A percentile compares a stretch with the other conserved stretches of the same genome.
phyloP scores from a whole-genome alignment of 2,797 vertebrate genomes.

The Melanotaenia pygmaea region DNA sequence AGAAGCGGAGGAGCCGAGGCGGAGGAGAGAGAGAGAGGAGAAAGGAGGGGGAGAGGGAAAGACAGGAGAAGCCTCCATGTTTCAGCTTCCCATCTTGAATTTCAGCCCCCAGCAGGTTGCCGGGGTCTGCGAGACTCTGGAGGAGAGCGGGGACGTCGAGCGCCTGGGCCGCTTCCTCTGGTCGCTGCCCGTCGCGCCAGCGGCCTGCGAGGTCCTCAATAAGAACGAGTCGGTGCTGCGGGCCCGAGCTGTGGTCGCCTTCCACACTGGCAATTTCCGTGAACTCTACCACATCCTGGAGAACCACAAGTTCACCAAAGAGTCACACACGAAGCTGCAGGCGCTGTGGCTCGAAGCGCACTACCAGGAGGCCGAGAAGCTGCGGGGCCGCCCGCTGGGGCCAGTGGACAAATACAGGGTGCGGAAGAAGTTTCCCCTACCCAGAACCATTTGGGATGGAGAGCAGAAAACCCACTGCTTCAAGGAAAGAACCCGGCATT shows the following conservation, averaged over 20 bases:
- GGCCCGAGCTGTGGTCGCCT: conserved; percentile 96
- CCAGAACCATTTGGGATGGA: conserved; percentile 98
- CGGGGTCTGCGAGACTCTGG: conserved; percentile 99
- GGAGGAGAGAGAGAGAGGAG: conserved; percentile 56
- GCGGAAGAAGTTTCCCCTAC: conserved; percentile 99
- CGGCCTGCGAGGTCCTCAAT: conserved; percentile 97
- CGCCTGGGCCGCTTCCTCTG: conserved; percentile 98
- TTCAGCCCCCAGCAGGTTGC: conserved; percentile 99
- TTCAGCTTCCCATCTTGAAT: conserved; percentile 98
- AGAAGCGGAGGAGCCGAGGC: conserved; percentile 53
- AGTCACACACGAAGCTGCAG: conserved; percentile 97
- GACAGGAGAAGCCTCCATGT: conserved; percentile 90
- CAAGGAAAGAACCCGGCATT: conserved; percentile 97
- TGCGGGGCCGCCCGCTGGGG: conserved; percentile 94
- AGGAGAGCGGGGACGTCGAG: conserved; percentile 98
- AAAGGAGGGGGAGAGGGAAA: conserved; percentile 72
- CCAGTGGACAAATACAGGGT: conserved; percentile 99
- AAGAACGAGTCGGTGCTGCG: conserved; percentile 97
- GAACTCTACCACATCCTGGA: conserved; percentile 99
- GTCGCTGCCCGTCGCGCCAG: conserved; percentile 97
- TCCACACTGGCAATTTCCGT: conserved; percentile 96
- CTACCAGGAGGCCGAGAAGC: conserved; percentile 98
- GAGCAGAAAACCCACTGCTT: conserved; percentile 99
- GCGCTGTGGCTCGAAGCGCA: conserved; percentile 98
- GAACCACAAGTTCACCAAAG: conserved; percentile 99